phyloP scores from a whole-genome alignment of 2,888 invertebrate genomes.

The Galerucella calmariensis region DNA sequence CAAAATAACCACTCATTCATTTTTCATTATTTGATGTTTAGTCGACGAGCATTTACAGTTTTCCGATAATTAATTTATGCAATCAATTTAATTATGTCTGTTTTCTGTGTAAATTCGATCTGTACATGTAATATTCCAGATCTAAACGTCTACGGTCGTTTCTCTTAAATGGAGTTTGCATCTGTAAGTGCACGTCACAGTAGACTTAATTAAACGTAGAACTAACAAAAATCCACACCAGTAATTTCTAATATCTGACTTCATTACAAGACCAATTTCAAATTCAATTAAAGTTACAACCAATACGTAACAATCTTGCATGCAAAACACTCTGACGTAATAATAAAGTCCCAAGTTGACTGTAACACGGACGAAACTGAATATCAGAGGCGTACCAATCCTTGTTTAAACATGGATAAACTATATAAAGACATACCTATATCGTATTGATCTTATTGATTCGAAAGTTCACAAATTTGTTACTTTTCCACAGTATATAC shows the following conservation, averaged over 20 bases:
- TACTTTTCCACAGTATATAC: too few species aligned
- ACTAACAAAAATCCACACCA: neutral
- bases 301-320: conserved; percentile 29
- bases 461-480: too few species aligned
- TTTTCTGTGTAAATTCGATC: too few species aligned
- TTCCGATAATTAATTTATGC: too few species aligned
- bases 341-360: conserved; percentile 16
- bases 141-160: neutral
- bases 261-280: conserved; percentile 20
- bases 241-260: conserved; percentile 24
- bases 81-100: too few species aligned
- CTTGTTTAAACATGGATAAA: neutral
- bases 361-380: conserved; percentile 1
- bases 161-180: neutral
- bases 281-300: conserved; percentile 33
- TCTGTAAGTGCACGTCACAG: neutral
- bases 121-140: neutral
- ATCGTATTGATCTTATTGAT: too few species aligned
- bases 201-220: conserved; percentile 8
- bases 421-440: too few species aligned
- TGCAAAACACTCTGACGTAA: conserved; percentile 27
- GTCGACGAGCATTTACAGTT: too few species aligned
- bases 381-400: neutral
- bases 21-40: too few species aligned
- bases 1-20: too few species aligned